These are phyloP conservation scores for Didymodactylos carnosus DNA, from an alignment of 2,888 invertebrate species.

Conservation along the genomic window DNA sequence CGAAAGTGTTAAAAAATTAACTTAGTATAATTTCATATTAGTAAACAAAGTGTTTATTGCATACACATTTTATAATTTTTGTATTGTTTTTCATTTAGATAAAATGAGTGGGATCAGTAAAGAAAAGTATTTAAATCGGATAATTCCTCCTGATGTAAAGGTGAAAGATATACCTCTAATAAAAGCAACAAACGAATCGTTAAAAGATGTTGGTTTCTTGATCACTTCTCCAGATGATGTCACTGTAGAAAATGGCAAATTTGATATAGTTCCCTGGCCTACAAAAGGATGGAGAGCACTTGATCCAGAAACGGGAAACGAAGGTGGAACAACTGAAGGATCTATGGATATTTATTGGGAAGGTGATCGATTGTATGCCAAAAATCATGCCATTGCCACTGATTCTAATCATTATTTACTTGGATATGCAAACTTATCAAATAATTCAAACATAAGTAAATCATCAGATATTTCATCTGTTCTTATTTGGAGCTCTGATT, in stretches of 20 bases:
- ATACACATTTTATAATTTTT: too few relatives aligned
- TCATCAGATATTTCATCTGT: conserved; percentile 8
- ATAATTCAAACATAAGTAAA: not conserved
- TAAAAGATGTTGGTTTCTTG: too few relatives aligned
- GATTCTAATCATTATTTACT: conserved; percentile 18
- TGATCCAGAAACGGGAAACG: conserved; percentile 17
- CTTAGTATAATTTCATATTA: too few relatives aligned
- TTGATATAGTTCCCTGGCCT: conserved; percentile 20
- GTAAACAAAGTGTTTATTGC: too few relatives aligned
- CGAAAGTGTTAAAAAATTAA: too few relatives aligned
- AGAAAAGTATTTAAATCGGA: too few relatives aligned
- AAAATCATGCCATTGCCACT: conserved; percentile 18
- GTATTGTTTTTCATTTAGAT: too few relatives aligned
- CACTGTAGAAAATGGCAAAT: conserved; percentile 17
- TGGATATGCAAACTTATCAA: conserved; percentile 16
- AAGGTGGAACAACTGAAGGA: conserved; percentile 17
- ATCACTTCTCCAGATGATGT: too few relatives aligned
- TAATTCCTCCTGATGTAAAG: too few relatives aligned
- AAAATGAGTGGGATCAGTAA: too few relatives aligned
- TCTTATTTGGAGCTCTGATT: conserved; percentile 19
- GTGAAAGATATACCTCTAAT: too few relatives aligned
- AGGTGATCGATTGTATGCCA: conserved; percentile 17
- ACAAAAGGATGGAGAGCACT: conserved; percentile 18
- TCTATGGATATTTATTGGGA: conserved; percentile 18
- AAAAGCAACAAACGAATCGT: too few relatives aligned